These are phyloP conservation scores for Melanerpes aurifrons DNA, from an alignment of 2,113 vertebrate genomes.

Conservation along the genomic window DNA sequence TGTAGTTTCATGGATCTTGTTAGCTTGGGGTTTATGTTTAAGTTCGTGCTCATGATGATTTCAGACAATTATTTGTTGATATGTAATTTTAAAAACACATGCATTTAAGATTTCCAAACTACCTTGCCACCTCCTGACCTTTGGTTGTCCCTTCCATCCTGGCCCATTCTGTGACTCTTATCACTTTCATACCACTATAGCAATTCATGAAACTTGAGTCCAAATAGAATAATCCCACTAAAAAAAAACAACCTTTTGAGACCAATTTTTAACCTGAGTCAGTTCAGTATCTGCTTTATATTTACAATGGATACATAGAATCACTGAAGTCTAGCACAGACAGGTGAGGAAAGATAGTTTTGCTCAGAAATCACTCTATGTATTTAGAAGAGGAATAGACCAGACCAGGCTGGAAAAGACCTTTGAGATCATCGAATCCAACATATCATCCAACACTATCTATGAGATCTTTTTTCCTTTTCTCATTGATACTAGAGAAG, in stretches of 20 bases:
- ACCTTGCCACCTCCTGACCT: background rate
- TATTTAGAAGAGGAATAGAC: background rate
- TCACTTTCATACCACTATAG: background rate
- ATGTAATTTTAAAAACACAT: accelerated
- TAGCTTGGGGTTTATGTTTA: background rate
- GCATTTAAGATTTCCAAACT: background rate
- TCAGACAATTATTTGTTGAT: background rate
- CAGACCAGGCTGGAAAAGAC: too few relatives aligned
- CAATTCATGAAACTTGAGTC: background rate
- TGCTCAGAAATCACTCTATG: background rate
- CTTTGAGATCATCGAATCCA: too few relatives aligned
- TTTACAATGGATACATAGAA: background rate
- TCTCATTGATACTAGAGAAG: background rate
- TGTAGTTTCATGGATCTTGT: background rate
- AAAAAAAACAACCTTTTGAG: background rate
- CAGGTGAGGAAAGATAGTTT: background rate
- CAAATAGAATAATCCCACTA: background rate
- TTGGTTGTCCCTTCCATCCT: too few relatives aligned
- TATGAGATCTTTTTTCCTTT: background rate
- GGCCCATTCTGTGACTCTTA: background rate
- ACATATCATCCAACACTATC: too few relatives aligned
- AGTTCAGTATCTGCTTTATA: background rate
- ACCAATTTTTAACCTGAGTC: background rate
- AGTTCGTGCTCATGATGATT: background rate
- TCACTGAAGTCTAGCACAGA: background rate